Evolutionary conservation across 2,888 invertebrate species (phyloP).

Genomic region (Cheilosia vernalis): DNA sequence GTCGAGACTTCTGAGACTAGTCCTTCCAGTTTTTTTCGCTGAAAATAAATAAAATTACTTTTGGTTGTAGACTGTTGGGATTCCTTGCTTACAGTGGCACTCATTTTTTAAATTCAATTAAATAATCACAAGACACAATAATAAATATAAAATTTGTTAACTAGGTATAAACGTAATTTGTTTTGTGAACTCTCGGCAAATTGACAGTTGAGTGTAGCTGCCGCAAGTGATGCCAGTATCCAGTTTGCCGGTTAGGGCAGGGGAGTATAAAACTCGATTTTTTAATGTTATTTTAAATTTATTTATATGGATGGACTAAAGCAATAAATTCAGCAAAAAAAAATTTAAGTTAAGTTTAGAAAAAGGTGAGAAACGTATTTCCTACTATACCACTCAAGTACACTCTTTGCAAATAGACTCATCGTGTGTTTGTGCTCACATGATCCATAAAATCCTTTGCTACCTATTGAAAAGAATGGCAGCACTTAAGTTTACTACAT

Average conservation of each 20-base stretch:
- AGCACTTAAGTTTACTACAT: background rate
- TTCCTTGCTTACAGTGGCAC: conserved; percentile 30
- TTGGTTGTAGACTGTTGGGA: background rate
- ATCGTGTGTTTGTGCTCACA: background rate
- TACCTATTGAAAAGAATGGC: background rate
- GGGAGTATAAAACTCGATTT: too few relatives aligned
- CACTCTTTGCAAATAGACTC: too few relatives aligned
- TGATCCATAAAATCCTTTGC: too few relatives aligned
- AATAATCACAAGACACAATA: background rate
- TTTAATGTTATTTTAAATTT: too few relatives aligned
- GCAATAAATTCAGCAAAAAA: too few relatives aligned
- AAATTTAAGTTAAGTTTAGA: too few relatives aligned
- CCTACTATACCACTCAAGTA: too few relatives aligned
- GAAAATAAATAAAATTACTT: background rate
- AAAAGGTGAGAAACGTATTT: too few relatives aligned
- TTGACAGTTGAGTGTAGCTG: background rate
- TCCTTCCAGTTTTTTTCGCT: conserved; percentile 67
- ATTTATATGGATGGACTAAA: too few relatives aligned
- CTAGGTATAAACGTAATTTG: background rate
- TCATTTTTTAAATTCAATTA: conserved; percentile 14
- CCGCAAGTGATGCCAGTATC: background rate
- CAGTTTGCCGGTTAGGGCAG: background rate
- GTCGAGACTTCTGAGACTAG: conserved; percentile 71
- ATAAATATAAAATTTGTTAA: background rate
- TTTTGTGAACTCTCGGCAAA: background rate